A percentile compares a stretch with the other conserved stretches of the same genome.
These are phyloP conservation scores for Uloborus diversus DNA, from an alignment of 1,140 invertebrate species.

Conservation along the genomic window DNA sequence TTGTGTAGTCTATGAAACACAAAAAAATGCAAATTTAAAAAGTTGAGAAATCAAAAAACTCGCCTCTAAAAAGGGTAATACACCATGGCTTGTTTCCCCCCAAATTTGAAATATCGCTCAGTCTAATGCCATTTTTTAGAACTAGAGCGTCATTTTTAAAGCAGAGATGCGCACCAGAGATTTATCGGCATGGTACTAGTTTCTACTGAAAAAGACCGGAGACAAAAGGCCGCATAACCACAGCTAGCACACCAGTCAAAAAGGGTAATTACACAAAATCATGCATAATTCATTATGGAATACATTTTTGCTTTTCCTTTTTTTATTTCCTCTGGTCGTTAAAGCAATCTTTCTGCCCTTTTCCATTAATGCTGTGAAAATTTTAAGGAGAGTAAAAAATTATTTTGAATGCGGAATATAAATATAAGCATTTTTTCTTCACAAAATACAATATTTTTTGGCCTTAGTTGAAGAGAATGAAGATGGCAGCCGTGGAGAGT, in stretches of 20 bases:
- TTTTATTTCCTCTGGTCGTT: conserved; percentile 16
- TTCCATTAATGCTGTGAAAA: conserved; percentile 3
- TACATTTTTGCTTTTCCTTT: conserved; percentile 1
- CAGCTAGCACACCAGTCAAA: not conserved
- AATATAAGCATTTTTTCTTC: conserved; percentile 1
- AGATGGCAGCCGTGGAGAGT: not conserved
- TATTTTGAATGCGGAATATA: not conserved
- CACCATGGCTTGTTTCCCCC: too few species aligned
- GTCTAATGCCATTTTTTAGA: too few species aligned
- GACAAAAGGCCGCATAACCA: not conserved
- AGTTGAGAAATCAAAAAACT: too few species aligned
- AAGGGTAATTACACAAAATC: conserved; percentile 40
- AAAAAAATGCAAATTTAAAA: too few species aligned
- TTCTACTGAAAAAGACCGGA: not conserved
- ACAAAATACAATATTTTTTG: conserved; percentile 19
- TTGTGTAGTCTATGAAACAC: too few species aligned
- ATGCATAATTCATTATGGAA: conserved; percentile 50
- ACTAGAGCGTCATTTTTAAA: too few species aligned
- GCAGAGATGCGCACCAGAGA: too few species aligned
- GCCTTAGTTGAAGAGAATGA: conserved; percentile 16
- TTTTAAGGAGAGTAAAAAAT: not conserved
- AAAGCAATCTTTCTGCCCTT: conserved; percentile 12
- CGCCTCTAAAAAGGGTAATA: too few species aligned
- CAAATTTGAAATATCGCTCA: too few species aligned
- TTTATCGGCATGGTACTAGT: too few species aligned